These are phyloP conservation scores for Sapayoa aenigma DNA, from an alignment of 2,113 vertebrate genomes.

Conservation along the genomic window DNA sequence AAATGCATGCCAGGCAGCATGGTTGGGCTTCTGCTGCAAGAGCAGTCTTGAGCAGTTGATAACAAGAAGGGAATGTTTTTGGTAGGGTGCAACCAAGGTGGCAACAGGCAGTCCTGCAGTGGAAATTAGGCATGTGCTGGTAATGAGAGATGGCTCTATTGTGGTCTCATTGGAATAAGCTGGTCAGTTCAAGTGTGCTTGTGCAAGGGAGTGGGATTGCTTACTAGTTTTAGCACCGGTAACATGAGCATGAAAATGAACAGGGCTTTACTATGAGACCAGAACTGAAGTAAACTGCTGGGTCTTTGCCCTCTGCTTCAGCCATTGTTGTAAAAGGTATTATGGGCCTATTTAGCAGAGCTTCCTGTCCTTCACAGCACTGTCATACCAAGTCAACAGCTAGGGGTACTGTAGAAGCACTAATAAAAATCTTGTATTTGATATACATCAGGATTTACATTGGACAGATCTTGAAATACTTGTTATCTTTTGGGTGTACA, in stretches of 20 bases:
- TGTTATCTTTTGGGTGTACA: not conserved
- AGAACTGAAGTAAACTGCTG: not conserved
- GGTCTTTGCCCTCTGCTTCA: not conserved
- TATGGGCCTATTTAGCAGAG: not conserved
- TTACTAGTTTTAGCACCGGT: not conserved
- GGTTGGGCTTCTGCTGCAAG: not conserved
- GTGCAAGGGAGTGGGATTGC: not conserved
- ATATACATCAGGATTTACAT: not conserved
- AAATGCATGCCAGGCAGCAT: fast-evolving
- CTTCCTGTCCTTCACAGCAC: not conserved
- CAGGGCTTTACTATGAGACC: not conserved
- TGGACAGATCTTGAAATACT: not conserved
- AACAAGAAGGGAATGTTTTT: not conserved
- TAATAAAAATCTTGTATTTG: not conserved
- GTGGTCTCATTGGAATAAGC: not conserved
- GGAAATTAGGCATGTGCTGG: not conserved
- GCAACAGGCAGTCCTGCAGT: not conserved
- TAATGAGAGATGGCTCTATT: not conserved
- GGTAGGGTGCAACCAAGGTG: not conserved
- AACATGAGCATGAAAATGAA: not conserved
- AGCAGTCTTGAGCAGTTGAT: not conserved
- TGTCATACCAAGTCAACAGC: not conserved
- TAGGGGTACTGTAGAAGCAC: not conserved
- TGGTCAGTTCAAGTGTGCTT: not conserved
- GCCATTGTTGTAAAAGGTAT: not conserved